Evolutionary conservation across 2,113 vertebrate species (phyloP), one percentile per base, ranked within the genome.

Genomic region (Cinclus mexicanus): DNA sequence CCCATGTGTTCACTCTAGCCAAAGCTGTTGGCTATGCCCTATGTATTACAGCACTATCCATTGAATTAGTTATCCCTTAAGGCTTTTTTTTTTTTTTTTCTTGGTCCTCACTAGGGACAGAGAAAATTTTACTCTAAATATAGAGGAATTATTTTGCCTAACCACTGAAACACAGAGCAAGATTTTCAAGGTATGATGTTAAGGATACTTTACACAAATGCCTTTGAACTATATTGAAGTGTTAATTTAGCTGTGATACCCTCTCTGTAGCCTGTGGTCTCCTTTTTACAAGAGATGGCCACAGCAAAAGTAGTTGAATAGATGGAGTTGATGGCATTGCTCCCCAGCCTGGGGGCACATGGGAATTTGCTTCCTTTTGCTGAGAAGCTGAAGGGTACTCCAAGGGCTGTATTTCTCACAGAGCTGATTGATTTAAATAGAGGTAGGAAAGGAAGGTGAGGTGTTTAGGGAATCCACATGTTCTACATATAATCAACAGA

Each of bases 111-210:
- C 65, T 31, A 56, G 39, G 11, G 23, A 56, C 49, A 89, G 74
- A 65, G n/a, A 72, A 72, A 76, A 55, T 69, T 90, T 79, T 91
- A 37, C 25, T 57, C 41, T 85, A 83, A 89, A 83, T 69, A 83
- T 28, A 59, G 63, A 69, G 23, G 41, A 83, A 87, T 50, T 18
- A 31, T 89, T 94, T 89, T 69, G n/a, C 57, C 70, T 87, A 82
- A 85, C 61, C 39, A 76, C 81, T 52, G 56, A 93, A 87, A 87
- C 44, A 56, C 49, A 64, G 15, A 76, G 61, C 16, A 83, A 65
- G 63, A 72, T 61, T 93, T 90, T 83, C 42, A 57, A 37, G 39
- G 41, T 61, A 56, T 7, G 20, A 78, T 33, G 53, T 13, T 72
- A 94, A 87, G n/a, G 44, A 60, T 56, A 46, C 4, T 22, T 78